Conservation (phyloP, 2,888 invertebrate species). For the Lepidochrysops patricia region DNA sequence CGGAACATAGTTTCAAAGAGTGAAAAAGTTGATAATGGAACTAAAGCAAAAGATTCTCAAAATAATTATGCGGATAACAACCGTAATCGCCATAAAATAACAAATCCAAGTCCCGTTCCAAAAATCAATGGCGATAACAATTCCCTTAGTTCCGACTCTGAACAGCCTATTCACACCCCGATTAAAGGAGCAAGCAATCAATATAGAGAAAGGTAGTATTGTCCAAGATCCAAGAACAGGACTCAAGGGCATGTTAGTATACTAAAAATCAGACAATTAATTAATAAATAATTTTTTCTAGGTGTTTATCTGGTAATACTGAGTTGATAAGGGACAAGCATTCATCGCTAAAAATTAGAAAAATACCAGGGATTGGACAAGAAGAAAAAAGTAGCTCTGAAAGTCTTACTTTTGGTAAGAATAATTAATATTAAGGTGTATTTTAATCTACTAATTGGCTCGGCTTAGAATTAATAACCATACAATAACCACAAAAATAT, state of each 20-base stretch:
- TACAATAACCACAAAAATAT: too few relatives aligned
- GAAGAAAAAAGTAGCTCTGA: constrained; percentile 86
- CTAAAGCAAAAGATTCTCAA: constrained; percentile 33
- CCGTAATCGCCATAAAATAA: constrained; percentile 34
- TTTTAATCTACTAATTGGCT: too few relatives aligned
- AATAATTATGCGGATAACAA: constrained; percentile 41
- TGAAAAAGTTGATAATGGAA: constrained; percentile 38
- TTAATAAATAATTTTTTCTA: constrained; percentile 26
- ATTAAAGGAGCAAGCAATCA: constrained; percentile 62
- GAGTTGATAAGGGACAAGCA: constrained; percentile 59
- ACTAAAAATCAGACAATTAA: neutral
- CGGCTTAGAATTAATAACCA: too few relatives aligned
- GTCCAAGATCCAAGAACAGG: neutral
- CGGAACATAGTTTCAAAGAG: constrained; percentile 35
- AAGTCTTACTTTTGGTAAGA: constrained; percentile 79
- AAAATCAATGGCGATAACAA: constrained; percentile 60
- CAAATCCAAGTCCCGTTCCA: constrained; percentile 48
- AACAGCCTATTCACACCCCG: constrained; percentile 80
- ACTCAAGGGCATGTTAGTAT: neutral
- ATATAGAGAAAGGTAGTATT: constrained; percentile 75
- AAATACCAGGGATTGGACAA: constrained; percentile 70
- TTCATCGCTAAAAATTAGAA: constrained; percentile 41
- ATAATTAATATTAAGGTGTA: constrained; percentile 12
- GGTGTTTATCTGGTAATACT: constrained; percentile 54
- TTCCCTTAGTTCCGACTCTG: constrained; percentile 84